phyloP scores from a whole-genome alignment of 2,113 vertebrate species.

The Ameiurus melas region DNA sequence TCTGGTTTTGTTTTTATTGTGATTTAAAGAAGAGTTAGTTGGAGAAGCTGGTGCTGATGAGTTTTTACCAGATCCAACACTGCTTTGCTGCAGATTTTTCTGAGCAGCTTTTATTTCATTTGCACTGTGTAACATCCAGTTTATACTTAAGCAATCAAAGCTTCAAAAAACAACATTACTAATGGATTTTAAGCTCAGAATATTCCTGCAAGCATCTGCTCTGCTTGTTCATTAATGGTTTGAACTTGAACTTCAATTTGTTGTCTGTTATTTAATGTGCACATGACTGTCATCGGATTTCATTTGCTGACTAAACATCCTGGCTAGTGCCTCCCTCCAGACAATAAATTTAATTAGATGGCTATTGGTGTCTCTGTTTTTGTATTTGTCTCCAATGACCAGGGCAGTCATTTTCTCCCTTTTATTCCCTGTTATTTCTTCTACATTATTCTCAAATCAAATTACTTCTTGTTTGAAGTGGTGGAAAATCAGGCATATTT shows the following conservation, averaged over 20 bases:
- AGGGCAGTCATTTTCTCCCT: background rate
- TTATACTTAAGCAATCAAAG: background rate
- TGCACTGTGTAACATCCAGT: background rate
- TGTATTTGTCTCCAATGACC: background rate
- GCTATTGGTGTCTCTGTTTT: conserved; percentile 47
- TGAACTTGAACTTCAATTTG: conserved; percentile 2
- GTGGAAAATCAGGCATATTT: background rate
- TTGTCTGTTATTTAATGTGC: conserved; percentile 13
- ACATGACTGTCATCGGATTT: conserved; percentile 30
- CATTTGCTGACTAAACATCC: conserved; percentile 12
- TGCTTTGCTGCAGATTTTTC: background rate
- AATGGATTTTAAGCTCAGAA: background rate
- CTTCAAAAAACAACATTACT: background rate
- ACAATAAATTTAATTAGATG: conserved; percentile 41
- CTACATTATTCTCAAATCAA: background rate
- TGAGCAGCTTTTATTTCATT: background rate
- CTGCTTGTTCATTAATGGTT: background rate
- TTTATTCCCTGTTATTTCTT: background rate
- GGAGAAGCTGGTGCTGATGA: too few species aligned
- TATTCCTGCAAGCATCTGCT: background rate
- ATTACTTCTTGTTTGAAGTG: background rate
- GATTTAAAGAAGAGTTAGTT: background rate
- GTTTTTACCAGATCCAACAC: background rate
- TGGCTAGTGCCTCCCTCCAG: background rate
- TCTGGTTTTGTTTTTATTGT: background rate